Evolutionary conservation across 2,888 invertebrate genomes (phyloP).

Genomic region (Xestia sexstrigata): DNA sequence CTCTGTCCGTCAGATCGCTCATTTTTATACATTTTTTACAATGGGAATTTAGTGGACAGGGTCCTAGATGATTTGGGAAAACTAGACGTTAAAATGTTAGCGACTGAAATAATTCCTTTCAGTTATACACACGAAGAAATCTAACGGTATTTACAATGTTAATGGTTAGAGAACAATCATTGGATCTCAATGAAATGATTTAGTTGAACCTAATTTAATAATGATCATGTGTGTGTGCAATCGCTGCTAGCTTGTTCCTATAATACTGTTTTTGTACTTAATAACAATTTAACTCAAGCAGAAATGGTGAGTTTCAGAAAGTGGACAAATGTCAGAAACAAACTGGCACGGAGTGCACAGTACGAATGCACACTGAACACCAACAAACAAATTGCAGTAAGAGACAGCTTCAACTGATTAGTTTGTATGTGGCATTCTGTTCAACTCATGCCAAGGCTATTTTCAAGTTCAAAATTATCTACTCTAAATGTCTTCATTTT

Average conservation of each 20-base stretch:
- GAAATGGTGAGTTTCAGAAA: slow-evolving; percentile 22
- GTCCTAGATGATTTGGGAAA: slow-evolving; percentile 30
- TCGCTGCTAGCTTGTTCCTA: slow-evolving; percentile 67
- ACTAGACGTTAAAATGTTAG: slow-evolving; percentile 67
- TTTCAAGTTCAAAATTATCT: slow-evolving; percentile 67
- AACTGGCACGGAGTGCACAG: slow-evolving; percentile 74
- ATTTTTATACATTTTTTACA: background rate
- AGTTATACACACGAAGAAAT: slow-evolving; percentile 64
- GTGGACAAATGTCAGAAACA: slow-evolving; percentile 66
- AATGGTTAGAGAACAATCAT: slow-evolving; percentile 75
- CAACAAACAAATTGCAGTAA: slow-evolving; percentile 84
- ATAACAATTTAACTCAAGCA: background rate
- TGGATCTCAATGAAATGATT: slow-evolving; percentile 68
- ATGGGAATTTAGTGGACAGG: slow-evolving; percentile 7
- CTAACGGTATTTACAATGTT: slow-evolving; percentile 76
- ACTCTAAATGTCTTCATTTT: slow-evolving; percentile 82
- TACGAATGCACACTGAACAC: slow-evolving; percentile 89
- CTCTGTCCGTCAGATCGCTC: slow-evolving; percentile 20
- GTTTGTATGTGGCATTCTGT: slow-evolving; percentile 78
- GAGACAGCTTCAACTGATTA: slow-evolving; percentile 82
- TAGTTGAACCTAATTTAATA: slow-evolving; percentile 62
- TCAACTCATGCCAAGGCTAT: slow-evolving; percentile 82
- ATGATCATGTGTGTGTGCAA: slow-evolving; percentile 62
- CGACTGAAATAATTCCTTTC: slow-evolving; percentile 57
- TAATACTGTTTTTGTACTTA: slow-evolving; percentile 26